Evolutionary conservation across 2,797 vertebrate genomes (phyloP), one percentile per base, ranked within the genome.

Genomic region (Poliocrania exsul): DNA sequence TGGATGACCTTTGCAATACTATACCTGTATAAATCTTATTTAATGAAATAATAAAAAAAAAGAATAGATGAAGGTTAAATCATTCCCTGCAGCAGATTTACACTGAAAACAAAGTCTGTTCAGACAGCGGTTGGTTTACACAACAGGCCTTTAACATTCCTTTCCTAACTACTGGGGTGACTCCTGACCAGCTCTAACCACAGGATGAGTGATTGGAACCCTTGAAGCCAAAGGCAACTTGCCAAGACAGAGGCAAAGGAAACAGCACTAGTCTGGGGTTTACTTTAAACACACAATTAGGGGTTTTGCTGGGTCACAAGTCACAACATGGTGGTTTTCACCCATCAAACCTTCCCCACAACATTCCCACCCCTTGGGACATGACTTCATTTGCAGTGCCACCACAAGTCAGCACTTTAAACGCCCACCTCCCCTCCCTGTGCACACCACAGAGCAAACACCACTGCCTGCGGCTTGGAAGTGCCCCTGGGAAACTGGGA

Each of bases 21-120:
- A 26, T 91, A 97, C 97, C 95, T 97, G 96, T 97, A 98, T 98
- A 98, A 98, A 98, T 98, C 97, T 97, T 96, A 95, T 58, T 96
- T 97, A 98, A 98, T 97, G 96, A 98, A 98, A 97, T 94, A 91
- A 95, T 88, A 96, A 95, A 75, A 95, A 49, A 49, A 54, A 96
- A 90, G 88, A 97, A 91, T 90, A 97, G 95, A 94, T 40, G 95
- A 95, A 97, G 93, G 95, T 97, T 98, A 98, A 97, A 98, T 97
- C 97, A 97, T 70, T 96, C 94, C 95, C 95, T 91, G 88, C 54
- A 96, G 96, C 95, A 97, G 96, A 95, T 92, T 97, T 95, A 93
- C 96, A 92, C 37, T 38, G 94, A 92, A 93, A 96, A 95, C 31
- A 21, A 86, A 91, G 90, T 65, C 90, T 84, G 91, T 50, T 95